phyloP scores from a whole-genome alignment of 2,888 invertebrate genomes.

The Lordiphosa fenestrarum region DNA sequence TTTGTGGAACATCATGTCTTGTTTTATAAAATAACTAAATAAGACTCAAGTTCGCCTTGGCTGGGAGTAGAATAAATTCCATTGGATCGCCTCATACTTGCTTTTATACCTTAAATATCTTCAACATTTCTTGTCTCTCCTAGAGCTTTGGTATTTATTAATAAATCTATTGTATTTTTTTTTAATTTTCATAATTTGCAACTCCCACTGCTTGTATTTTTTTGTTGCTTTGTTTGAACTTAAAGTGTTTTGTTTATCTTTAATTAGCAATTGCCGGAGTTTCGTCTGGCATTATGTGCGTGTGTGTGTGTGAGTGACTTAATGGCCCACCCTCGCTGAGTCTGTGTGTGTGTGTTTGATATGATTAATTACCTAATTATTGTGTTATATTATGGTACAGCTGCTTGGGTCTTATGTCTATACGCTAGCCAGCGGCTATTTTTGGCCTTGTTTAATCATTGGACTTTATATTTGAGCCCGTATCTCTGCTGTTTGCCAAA shows the following conservation, averaged over 20 bases:
- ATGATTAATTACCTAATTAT: constrained; percentile 67
- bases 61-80: constrained; percentile 31
- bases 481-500: constrained; percentile 30
- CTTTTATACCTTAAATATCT: constrained; percentile 4
- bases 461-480: constrained; percentile 32
- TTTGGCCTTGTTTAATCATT: constrained; percentile 2
- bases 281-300: not conserved
- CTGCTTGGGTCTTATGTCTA: constrained; percentile 41
- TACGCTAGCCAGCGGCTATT: constrained; percentile 36
- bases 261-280: constrained; percentile 54
- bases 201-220: not conserved
- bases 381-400: constrained; percentile 47
- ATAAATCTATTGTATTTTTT: constrained; percentile 65
- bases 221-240: constrained; percentile 26
- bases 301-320: constrained; percentile 31
- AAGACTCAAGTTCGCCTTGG: too few relatives aligned
- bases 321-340: constrained; percentile 42
- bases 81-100: constrained; percentile 17
- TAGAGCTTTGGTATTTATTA: constrained; percentile 27
- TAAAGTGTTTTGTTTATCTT: constrained; percentile 61
- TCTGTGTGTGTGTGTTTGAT: constrained; percentile 25
- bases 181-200: constrained; percentile 31
- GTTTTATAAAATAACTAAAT: too few relatives aligned
- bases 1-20: too few relatives aligned
- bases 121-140: constrained; percentile 33